Evolutionary conservation across 2,797 vertebrate species (phyloP).

Genomic region (Alca torda): DNA sequence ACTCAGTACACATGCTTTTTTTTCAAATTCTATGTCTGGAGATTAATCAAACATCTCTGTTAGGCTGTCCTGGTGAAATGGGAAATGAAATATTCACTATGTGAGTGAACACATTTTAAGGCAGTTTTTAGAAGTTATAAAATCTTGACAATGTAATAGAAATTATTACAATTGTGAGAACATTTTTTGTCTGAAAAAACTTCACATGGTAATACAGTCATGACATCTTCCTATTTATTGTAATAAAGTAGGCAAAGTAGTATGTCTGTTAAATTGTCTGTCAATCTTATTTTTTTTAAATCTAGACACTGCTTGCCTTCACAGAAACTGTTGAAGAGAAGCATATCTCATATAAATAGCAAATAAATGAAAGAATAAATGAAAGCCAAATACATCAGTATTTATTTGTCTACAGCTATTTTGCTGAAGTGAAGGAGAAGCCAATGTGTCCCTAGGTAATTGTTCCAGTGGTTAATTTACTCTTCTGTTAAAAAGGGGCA

Average conservation of each 20-base stretch:
- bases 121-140: background rate
- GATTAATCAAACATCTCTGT: background rate
- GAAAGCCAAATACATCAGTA: background rate
- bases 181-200: background rate
- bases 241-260: background rate
- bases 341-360: background rate
- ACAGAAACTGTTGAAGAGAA: background rate
- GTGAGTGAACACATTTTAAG: background rate
- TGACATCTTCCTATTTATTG: background rate
- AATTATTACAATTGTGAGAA: background rate
- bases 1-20: background rate
- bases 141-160: background rate
- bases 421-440: background rate
- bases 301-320: background rate
- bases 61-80: background rate
- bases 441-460: background rate
- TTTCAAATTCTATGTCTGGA: background rate
- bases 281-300: background rate
- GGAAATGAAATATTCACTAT: background rate
- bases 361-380: slow-evolving; percentile 6
- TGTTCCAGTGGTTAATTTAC: background rate
- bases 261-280: background rate
- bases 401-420: background rate
- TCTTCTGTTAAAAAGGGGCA: background rate
- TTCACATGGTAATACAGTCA: background rate